These are phyloP conservation scores for Scaptomyza pallida DNA, from an alignment of 1,140 invertebrate genomes.

Conservation along the genomic window DNA sequence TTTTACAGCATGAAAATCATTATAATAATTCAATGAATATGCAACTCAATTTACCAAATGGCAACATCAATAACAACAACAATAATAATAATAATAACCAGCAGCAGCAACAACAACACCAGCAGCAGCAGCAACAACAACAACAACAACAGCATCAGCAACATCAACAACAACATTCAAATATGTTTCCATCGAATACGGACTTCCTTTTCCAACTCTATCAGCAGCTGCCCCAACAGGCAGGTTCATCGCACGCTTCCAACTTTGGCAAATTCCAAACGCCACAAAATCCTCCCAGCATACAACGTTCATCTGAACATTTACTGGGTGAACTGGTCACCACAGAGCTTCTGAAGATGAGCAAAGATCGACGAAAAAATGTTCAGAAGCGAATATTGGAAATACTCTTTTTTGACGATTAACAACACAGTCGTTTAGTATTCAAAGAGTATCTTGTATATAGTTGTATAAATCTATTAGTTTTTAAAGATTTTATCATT, in stretches of 20 bases:
- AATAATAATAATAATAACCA: constrained; percentile 35
- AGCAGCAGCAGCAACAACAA: constrained; percentile 29
- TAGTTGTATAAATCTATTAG: constrained; percentile 15
- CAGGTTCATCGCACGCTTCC: constrained; percentile 52
- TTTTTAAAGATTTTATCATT: constrained; percentile 5
- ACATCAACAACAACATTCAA: constrained; percentile 62
- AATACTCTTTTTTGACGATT: constrained; percentile 83
- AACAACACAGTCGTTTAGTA: constrained; percentile 21
- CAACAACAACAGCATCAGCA: constrained; percentile 45
- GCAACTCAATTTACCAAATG: constrained; percentile 45
- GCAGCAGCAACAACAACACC: constrained; percentile 31
- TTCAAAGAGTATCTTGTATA: constrained; percentile 32
- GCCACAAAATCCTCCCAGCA: constrained; percentile 58
- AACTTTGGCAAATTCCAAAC: constrained; percentile 73
- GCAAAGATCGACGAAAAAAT: constrained; percentile 77
- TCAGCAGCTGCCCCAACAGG: constrained; percentile 76
- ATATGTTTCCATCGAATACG: constrained; percentile 76
- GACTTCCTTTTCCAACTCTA: constrained; percentile 83
- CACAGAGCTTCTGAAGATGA: constrained; percentile 82
- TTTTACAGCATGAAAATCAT: constrained; percentile 65
- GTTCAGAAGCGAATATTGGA: constrained; percentile 81
- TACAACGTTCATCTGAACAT: constrained; percentile 78
- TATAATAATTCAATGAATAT: constrained; percentile 52
- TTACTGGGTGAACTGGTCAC: constrained; percentile 80
- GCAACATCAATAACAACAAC: constrained; percentile 33